phyloP scores from a whole-genome alignment of 2,888 invertebrate species.

The Synergus umbraculus region DNA sequence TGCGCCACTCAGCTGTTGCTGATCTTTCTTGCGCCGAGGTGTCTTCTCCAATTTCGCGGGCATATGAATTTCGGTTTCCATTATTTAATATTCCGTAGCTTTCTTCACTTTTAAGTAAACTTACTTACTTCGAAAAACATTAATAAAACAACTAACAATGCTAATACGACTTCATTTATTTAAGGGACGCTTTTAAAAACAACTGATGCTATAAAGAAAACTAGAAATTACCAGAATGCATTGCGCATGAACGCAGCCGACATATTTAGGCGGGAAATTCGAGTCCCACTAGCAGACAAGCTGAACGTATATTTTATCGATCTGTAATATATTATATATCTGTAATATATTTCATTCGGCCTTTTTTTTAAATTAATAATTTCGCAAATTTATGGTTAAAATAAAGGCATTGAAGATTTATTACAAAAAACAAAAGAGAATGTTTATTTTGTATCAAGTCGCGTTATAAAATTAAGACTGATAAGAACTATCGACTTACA shows the following conservation, averaged over 20 bases:
- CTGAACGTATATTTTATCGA: not conserved
- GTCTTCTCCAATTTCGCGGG: conserved; percentile 70
- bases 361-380: not conserved
- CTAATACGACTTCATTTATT: conserved; percentile 54
- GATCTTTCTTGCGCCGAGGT: conserved; percentile 67
- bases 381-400: too few species aligned
- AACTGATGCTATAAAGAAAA: conserved; percentile 58
- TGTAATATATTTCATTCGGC: not conserved
- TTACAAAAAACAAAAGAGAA: too few species aligned
- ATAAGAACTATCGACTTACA: not conserved
- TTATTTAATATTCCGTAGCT: conserved; percentile 39
- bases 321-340: not conserved
- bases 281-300: conserved; percentile 28
- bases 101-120: conserved; percentile 23
- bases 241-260: conserved; percentile 47
- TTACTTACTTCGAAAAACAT: not conserved
- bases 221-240: conserved; percentile 55
- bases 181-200: conserved; percentile 65
- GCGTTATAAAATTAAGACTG: too few species aligned
- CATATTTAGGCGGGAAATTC: conserved; percentile 53
- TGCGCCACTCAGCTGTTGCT: conserved; percentile 67
- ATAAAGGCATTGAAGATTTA: too few species aligned
- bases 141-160: not conserved
- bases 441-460: too few species aligned
- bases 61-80: conserved; percentile 66